Percentiles rank a stretch among this genome's conserved stretches.
Conservation (phyloP, 2,113 vertebrate species). For the Microcebus lehilahytsara region DNA sequence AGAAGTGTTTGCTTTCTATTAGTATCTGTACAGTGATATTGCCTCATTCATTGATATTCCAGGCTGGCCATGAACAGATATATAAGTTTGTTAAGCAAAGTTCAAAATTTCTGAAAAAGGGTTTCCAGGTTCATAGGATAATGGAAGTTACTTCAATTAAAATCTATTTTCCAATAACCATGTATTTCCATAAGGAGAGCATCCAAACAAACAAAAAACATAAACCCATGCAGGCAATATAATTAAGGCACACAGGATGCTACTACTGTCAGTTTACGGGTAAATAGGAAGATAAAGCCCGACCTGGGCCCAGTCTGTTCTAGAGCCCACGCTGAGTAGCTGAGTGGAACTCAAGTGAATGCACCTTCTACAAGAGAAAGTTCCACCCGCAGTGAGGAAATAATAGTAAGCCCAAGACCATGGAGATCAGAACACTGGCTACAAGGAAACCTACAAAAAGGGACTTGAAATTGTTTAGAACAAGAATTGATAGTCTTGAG, state of each 20-base stretch:
- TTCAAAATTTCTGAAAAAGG: neutral
- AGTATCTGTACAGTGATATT: neutral
- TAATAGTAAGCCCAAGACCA: neutral
- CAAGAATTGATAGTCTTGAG: neutral
- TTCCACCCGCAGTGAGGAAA: neutral
- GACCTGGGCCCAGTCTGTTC: neutral
- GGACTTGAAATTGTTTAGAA: neutral
- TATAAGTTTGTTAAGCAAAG: neutral
- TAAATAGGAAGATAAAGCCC: neutral
- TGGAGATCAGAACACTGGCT: neutral
- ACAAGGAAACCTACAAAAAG: neutral
- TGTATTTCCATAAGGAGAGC: neutral
- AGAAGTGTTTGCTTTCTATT: neutral
- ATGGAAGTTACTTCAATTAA: neutral
- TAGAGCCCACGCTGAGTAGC: fast-evolving
- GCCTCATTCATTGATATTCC: neutral
- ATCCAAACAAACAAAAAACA: neutral
- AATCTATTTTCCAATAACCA: neutral
- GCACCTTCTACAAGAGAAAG: neutral
- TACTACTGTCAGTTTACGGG: neutral
- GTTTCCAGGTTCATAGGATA: neutral
- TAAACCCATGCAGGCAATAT: neutral
- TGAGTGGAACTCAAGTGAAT: neutral
- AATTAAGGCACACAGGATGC: neutral
- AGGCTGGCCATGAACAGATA: neutral